Evolutionary conservation across 1,140 invertebrate genomes (phyloP).

Genomic region (Nephotettix cincticeps): DNA sequence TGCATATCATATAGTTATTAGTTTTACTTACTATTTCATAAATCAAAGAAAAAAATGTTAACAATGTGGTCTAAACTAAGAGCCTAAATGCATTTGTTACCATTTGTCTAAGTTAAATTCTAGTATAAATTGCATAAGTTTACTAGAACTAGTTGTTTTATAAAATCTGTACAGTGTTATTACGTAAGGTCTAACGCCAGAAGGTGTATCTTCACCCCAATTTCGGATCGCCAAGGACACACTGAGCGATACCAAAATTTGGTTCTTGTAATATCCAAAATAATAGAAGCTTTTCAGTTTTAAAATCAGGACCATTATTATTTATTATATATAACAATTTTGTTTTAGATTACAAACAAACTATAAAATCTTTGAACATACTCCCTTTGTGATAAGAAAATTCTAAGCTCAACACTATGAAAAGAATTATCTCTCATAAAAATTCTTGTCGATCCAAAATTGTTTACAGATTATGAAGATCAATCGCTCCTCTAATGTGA

Average conservation of each 20-base stretch:
- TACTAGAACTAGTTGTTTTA: slow-evolving; percentile 10
- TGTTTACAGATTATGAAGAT: not conserved
- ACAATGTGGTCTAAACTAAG: not conserved
- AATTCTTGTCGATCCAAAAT: not conserved
- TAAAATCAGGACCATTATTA: too few relatives aligned
- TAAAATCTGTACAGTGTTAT: slow-evolving; percentile 7
- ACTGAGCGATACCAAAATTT: too few relatives aligned
- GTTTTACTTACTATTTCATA: slow-evolving; percentile 1
- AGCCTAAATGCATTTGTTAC: slow-evolving; percentile 2
- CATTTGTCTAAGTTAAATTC: not conserved
- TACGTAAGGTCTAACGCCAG: not conserved
- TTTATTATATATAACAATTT: too few relatives aligned
- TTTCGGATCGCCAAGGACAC: too few relatives aligned
- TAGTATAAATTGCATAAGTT: not conserved
- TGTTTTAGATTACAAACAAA: too few relatives aligned
- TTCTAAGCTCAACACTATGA: too few relatives aligned
- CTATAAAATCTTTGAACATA: too few relatives aligned
- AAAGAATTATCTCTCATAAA: not conserved
- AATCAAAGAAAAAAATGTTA: not conserved
- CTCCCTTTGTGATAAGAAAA: too few relatives aligned
- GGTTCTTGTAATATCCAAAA: too few relatives aligned
- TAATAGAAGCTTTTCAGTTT: too few relatives aligned
- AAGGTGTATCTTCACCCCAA: not conserved
- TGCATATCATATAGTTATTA: not conserved
- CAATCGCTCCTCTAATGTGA: not conserved